Evolutionary conservation across 2,113 vertebrate genomes (phyloP).

Genomic region (Ophthalmolycus amberensis): DNA sequence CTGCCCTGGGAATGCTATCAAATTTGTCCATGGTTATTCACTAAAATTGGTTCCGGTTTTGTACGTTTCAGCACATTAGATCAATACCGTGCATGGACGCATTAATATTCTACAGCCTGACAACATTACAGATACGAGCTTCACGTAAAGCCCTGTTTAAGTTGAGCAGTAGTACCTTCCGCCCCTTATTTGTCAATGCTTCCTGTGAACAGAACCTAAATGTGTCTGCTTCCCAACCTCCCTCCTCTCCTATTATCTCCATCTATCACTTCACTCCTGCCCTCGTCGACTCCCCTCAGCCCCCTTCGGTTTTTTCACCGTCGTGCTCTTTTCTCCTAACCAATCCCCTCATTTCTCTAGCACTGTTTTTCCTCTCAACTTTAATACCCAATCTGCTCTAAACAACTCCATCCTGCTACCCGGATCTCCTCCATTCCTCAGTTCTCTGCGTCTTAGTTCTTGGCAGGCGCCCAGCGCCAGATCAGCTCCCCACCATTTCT

Average conservation of each 20-base stretch:
- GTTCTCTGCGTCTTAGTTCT: slow-evolving; percentile 36
- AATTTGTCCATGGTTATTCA: background rate
- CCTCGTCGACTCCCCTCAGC: slow-evolving; percentile 42
- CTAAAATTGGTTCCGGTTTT: background rate
- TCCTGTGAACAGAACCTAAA: slow-evolving; percentile 50
- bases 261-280: slow-evolving; percentile 20
- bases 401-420: slow-evolving; percentile 48
- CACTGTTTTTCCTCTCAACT: slow-evolving; percentile 39
- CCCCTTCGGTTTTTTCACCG: slow-evolving; percentile 14
- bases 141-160: background rate
- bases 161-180: background rate
- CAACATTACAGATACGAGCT: background rate
- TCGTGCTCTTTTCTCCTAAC: slow-evolving; percentile 25
- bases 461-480: slow-evolving; percentile 49
- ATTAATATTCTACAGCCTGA: background rate
- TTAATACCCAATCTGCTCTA: slow-evolving; percentile 58
- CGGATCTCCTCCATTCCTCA: slow-evolving; percentile 40
- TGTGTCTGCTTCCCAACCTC: slow-evolving; percentile 45
- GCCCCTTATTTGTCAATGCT: slow-evolving; percentile 17
- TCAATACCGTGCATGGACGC: background rate
- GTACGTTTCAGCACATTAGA: background rate
- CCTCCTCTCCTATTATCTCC: slow-evolving; percentile 30
- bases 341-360: slow-evolving; percentile 30
- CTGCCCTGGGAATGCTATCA: background rate
- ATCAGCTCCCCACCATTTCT: slow-evolving; percentile 39